Evolutionary conservation across 2,797 vertebrate species (phyloP).

Genomic region (Acrocephalus scirpaceus): DNA sequence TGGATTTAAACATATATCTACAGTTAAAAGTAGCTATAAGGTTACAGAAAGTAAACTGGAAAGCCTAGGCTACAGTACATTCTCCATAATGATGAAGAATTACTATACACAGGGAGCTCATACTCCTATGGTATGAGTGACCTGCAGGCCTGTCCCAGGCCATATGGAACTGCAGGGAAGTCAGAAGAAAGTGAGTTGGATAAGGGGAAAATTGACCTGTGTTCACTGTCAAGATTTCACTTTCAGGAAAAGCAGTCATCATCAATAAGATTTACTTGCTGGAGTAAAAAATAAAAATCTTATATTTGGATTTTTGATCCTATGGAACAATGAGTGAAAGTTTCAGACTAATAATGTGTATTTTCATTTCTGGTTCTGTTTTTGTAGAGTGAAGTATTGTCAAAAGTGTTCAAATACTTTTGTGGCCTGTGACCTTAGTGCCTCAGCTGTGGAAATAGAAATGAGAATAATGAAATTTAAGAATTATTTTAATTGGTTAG

Average conservation of each 20-base stretch:
- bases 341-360: background rate
- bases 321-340: background rate
- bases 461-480: background rate
- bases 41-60: background rate
- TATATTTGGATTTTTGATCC: background rate
- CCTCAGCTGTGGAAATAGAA: background rate
- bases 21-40: background rate
- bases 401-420: background rate
- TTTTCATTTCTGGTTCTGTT: background rate
- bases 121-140: background rate
- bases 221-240: background rate
- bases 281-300: background rate
- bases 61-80: background rate
- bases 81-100: background rate
- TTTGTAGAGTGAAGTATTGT: background rate
- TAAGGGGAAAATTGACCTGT: background rate
- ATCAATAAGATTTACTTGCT: background rate
- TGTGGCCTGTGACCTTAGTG: background rate
- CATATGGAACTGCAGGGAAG: background rate
- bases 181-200: background rate
- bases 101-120: rapidly evolving
- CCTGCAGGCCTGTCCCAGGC: background rate
- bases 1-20: background rate
- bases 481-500: background rate
- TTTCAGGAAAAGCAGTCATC: background rate